These are phyloP conservation scores for Orgyia antiqua DNA, from an alignment of 2,888 invertebrate species.

Conservation along the genomic window DNA sequence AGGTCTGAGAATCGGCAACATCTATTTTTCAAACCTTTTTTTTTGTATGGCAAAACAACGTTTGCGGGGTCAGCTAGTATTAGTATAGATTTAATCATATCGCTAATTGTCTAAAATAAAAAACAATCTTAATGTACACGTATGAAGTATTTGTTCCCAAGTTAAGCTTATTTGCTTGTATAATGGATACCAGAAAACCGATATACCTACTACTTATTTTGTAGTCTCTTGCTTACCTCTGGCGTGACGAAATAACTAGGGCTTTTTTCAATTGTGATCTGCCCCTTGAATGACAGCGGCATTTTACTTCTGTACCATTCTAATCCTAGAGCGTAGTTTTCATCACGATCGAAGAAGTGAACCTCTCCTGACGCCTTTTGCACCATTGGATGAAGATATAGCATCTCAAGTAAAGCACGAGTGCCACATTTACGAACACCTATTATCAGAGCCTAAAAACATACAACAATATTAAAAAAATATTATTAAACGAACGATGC, in stretches of 20 bases:
- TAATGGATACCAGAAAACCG: too few relatives aligned
- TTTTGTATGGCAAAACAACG: too few relatives aligned
- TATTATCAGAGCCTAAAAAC: constrained; percentile 88
- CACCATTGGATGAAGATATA: constrained; percentile 94
- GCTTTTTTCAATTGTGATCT: constrained; percentile 98
- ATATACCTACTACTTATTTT: too few relatives aligned
- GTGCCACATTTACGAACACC: constrained; percentile 98
- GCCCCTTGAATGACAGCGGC: constrained; percentile 94
- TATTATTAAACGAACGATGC: not conserved
- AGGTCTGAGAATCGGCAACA: too few relatives aligned
- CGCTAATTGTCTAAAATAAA: too few relatives aligned
- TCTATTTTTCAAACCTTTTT: too few relatives aligned
- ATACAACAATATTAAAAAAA: constrained; percentile 1
- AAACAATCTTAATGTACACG: too few relatives aligned
- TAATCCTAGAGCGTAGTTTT: constrained; percentile 93
- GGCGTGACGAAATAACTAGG: constrained; percentile 98
- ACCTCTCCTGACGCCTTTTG: constrained; percentile 96
- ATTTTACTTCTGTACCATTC: constrained; percentile 97
- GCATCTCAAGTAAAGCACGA: constrained; percentile 95
- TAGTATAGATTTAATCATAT: too few relatives aligned
- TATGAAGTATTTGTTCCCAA: too few relatives aligned
- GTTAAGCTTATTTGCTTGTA: too few relatives aligned
- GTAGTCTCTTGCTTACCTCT: constrained; percentile 91
- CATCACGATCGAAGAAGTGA: constrained; percentile 97
- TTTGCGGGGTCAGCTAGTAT: too few relatives aligned